phyloP scores from a whole-genome alignment of 23 tunicate genomes.

The Trididemnum miniatum region DNA sequence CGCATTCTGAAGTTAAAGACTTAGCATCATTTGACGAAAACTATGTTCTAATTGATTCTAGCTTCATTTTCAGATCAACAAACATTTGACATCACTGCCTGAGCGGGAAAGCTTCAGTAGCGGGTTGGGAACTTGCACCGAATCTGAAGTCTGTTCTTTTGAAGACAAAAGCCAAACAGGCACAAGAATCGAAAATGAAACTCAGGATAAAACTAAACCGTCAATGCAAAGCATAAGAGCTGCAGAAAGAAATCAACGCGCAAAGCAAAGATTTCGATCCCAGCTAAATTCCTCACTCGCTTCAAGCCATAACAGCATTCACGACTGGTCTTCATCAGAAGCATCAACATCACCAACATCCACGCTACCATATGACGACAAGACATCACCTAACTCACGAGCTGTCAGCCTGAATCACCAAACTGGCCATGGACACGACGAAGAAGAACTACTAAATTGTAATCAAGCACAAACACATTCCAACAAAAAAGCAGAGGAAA shows the following conservation, averaged over 20 bases:
- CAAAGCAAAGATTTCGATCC: neutral
- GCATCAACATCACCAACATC: neutral
- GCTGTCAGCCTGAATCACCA: no score
- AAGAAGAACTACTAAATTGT: no score
- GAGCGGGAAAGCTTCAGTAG: constrained; percentile 64
- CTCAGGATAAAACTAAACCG: neutral
- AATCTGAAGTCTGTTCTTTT: constrained; percentile 29
- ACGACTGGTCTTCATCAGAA: neutral
- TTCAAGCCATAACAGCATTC: neutral
- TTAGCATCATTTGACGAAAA: no score
- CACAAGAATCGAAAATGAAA: neutral
- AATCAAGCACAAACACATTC: no score
- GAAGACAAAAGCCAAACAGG: neutral
- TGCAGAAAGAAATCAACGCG: neutral
- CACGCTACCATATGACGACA: neutral
- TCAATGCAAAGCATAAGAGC: neutral
- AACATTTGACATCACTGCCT: neutral
- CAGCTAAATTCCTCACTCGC: neutral
- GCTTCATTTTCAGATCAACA: neutral
- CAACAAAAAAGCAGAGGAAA: no score
- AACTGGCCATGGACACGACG: no score
- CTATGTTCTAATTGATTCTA: no score
- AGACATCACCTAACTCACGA: no score
- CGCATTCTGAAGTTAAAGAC: no score
- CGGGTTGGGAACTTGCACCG: constrained; percentile 63